Base-by-base conservation (phyloP, 2,888 invertebrate species). In the Anoplius nigerrimus region DNA sequence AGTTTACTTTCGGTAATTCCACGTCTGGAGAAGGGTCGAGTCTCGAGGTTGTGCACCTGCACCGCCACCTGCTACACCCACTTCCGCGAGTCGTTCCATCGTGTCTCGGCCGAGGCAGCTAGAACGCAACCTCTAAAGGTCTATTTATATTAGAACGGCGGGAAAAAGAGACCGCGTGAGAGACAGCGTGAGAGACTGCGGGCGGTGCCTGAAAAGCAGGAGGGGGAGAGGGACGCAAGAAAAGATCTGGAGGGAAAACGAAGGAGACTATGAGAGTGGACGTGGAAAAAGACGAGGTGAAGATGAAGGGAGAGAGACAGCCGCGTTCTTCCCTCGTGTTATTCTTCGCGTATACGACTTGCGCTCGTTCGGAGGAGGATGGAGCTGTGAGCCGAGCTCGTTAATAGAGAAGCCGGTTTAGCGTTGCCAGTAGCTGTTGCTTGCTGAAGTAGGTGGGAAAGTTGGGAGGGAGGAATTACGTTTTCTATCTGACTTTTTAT, bases 1-100 rank as follows among this genome's bases (percentile, higher is more conserved):
- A 79, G 77, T 79, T 79, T 75, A 71, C 79, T 79, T 79, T 79
- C 72, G 77, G 79, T 79, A 79, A 77, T 79, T 79, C 73, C 67
- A 66, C 64, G 67, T 58, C 51, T n/a, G 54, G 43, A 22, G 57
- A 63, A 65, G 57, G 24, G 20, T 45, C 52, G n/a, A 22, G 11
- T 24, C 56, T 52, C 52, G 15, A 22, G 24, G 11, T 45, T 62
- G 58, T 42, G 66, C 74, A 75, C 74, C 78, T 76, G 78, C 77
- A 75, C 43, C 52, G 22, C 46, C 77, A 77, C 75, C 76, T 77
- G 77, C 72, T 66, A 54, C 58, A 53, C 55, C 48, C 59, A 62
- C 58, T 70, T 68, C 66, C 60, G 72, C 61, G 71, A 71, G 62
- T 43, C 52, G 59, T 55, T 27, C 60, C 69, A 24, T 15, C 22